A percentile compares a stretch with the other conserved stretches of the same genome.
These are phyloP conservation scores for Cryptotermes secundus DNA, from an alignment of 1,140 invertebrate genomes.

Conservation along the genomic window DNA sequence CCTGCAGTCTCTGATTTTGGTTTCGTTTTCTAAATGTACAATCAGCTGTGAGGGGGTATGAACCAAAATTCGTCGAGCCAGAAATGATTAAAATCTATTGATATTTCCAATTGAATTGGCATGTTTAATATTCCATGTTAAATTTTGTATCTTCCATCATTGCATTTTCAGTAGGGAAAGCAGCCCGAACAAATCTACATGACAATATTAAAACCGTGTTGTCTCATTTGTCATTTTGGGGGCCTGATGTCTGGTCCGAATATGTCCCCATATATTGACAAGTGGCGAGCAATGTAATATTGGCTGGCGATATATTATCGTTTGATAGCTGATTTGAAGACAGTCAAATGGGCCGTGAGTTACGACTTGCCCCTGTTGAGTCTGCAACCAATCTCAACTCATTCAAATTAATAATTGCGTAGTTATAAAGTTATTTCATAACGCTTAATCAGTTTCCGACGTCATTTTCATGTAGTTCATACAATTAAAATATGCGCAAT, in stretches of 20 bases:
- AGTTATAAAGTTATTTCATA: too few relatives aligned
- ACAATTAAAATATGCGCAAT: too few relatives aligned
- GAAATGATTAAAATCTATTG: constrained; percentile 10
- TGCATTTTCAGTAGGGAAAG: not conserved
- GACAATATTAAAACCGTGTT: constrained; percentile 1
- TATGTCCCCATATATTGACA: not conserved
- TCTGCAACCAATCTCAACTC: too few relatives aligned
- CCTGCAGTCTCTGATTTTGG: too few relatives aligned
- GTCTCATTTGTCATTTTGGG: not conserved
- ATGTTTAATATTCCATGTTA: constrained; percentile 2
- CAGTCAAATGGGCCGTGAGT: not conserved
- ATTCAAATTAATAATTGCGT: too few relatives aligned
- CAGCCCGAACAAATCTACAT: not conserved
- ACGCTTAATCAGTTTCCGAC: too few relatives aligned
- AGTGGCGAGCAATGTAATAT: not conserved
- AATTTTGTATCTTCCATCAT: constrained; percentile 17
- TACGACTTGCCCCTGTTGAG: not conserved
- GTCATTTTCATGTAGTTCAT: too few relatives aligned
- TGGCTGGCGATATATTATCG: not conserved
- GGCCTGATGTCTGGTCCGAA: not conserved
- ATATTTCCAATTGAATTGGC: constrained; percentile 1
- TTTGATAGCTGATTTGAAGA: not conserved
- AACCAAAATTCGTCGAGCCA: not conserved
- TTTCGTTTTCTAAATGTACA: not conserved
- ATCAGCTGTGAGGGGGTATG: not conserved